Evolutionary conservation across 1,140 invertebrate genomes (phyloP).

Genomic region (Drosophila kanapiae): DNA sequence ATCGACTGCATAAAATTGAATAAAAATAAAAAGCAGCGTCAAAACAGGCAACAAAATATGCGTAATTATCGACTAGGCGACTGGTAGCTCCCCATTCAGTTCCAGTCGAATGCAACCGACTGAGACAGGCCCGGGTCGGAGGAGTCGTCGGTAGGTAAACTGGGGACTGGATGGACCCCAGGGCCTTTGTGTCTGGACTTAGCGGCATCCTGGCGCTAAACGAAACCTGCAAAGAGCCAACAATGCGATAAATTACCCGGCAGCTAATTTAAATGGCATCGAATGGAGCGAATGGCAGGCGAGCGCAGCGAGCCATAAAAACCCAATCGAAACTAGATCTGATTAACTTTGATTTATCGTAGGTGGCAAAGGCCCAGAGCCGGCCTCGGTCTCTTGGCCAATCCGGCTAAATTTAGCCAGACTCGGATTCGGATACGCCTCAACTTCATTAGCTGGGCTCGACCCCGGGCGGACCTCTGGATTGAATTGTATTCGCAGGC

Average conservation of each 20-base stretch:
- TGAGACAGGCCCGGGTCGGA: constrained; percentile 14
- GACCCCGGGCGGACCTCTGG: constrained; percentile 66
- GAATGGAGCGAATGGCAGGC: constrained; percentile 42
- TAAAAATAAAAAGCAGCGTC: constrained; percentile 73
- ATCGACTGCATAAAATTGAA: constrained; percentile 40
- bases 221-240: constrained; percentile 74
- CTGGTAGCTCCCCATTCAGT: constrained; percentile 46
- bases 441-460: constrained; percentile 73
- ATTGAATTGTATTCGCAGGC: constrained; percentile 73
- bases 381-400: background rate
- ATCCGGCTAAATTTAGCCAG: constrained; percentile 68
- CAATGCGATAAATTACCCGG: constrained; percentile 82
- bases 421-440: constrained; percentile 20
- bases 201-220: constrained; percentile 78
- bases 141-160: constrained; percentile 5
- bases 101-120: constrained; percentile 23
- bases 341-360: constrained; percentile 83
- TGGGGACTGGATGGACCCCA: constrained; percentile 36
- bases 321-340: constrained; percentile 82
- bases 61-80: constrained; percentile 74
- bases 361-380: constrained; percentile 55
- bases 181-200: constrained; percentile 74
- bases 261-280: constrained; percentile 81
- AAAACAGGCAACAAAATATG: constrained; percentile 83
- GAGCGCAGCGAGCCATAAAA: constrained; percentile 62